These are phyloP conservation scores for Sarcophaga peregrina DNA, from an alignment of 1,140 invertebrate species.

Conservation along the genomic window DNA sequence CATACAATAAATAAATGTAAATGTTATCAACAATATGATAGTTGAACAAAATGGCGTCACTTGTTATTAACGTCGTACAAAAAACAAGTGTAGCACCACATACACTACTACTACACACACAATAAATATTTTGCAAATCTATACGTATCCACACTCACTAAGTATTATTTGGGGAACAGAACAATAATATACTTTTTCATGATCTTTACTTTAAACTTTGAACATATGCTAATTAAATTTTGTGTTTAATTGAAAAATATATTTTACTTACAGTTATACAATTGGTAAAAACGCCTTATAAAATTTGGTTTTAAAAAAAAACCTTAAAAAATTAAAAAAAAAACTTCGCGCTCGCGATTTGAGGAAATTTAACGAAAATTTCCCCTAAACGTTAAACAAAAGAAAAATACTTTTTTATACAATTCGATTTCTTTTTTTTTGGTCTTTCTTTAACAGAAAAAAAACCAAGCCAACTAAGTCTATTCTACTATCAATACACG, in stretches of 20 bases:
- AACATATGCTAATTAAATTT: too few species aligned
- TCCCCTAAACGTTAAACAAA: slow-evolving; percentile 53
- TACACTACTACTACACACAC: neutral
- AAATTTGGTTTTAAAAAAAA: neutral
- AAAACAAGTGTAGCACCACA: neutral
- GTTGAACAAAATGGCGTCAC: slow-evolving; percentile 9
- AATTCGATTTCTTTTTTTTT: neutral
- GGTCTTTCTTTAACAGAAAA: slow-evolving; percentile 1
- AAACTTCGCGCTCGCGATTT: neutral
- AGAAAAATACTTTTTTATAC: slow-evolving; percentile 48
- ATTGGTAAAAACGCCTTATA: neutral
- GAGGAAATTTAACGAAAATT: slow-evolving; percentile 15
- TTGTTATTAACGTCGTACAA: slow-evolving; percentile 24
- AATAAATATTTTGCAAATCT: neutral
- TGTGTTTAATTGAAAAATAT: too few species aligned
- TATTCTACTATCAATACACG: neutral
- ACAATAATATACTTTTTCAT: neutral
- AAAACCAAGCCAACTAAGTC: neutral
- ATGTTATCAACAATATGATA: slow-evolving; percentile 17
- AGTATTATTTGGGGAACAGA: neutral
- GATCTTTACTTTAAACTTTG: neutral
- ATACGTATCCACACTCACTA: neutral
- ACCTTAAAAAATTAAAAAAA: neutral
- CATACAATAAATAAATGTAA: too few species aligned
- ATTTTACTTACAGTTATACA: neutral